These are phyloP conservation scores for Eucera pruinosa DNA, from an alignment of 2,888 invertebrate species.

Conservation along the genomic window DNA sequence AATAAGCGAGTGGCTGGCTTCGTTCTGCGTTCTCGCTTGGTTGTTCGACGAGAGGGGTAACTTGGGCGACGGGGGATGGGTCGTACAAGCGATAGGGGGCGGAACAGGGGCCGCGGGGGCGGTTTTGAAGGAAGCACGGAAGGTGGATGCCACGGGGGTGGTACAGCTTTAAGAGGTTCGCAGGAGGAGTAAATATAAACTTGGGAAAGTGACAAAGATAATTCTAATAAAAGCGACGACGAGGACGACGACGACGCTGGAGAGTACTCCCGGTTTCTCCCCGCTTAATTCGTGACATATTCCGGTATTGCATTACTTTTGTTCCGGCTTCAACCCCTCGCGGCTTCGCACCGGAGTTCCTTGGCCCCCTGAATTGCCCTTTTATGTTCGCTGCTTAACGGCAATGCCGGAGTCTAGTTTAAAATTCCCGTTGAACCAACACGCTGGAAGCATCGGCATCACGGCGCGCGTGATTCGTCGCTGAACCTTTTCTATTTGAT, in stretches of 20 bases:
- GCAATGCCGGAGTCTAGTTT: conserved; percentile 46
- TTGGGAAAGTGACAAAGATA: conserved; percentile 84
- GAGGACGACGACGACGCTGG: conserved; percentile 67
- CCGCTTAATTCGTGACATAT: conserved; percentile 84
- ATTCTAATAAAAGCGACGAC: conserved; percentile 84
- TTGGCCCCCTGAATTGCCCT: conserved; percentile 63
- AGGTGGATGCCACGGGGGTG: conserved; percentile 69
- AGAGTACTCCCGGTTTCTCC: conserved; percentile 80
- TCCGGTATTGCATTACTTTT: conserved; percentile 82
- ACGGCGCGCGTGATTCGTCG: conserved; percentile 5
- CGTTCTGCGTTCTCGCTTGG: conserved; percentile 64
- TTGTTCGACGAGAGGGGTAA: conserved; percentile 42
- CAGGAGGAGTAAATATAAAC: conserved; percentile 84
- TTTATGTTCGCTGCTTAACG: conserved; percentile 64
- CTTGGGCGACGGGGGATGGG: conserved; percentile 40
- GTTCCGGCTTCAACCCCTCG: conserved; percentile 66
- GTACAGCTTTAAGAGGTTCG: conserved; percentile 82
- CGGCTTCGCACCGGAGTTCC: conserved; percentile 60
- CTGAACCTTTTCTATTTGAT: not conserved
- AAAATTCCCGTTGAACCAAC: conserved; percentile 38
- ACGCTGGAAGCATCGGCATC: not conserved
- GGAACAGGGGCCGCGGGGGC: conserved; percentile 50
- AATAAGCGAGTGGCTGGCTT: conserved; percentile 82
- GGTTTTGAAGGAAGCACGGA: conserved; percentile 67
- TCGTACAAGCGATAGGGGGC: conserved; percentile 60